Base-by-base conservation (phyloP, 2,113 vertebrate species). In the Grammomys dolichurus region DNA sequence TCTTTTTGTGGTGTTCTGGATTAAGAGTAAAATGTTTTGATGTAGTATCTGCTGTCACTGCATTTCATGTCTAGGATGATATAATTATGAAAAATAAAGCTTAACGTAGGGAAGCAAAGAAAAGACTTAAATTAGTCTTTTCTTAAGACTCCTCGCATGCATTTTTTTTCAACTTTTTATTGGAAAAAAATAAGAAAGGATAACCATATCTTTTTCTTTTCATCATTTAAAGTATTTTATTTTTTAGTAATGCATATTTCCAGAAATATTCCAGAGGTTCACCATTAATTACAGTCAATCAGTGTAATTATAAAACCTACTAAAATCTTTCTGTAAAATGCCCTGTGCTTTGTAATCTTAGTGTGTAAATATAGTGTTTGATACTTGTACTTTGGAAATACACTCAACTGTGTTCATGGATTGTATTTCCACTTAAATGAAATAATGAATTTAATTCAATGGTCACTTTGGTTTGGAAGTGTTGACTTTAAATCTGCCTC, bases 11-110 rank as follows among this genome's bases (percentile, higher is more conserved):
- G 63, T 94, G 6, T 67, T 96, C 96, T 95, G 36, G 24, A 94
- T 96, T 94, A 97, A 90, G 82, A 95, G 96, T 93, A 97, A 96
- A 96, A 97, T 97, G 95, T 96, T 97, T 97, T 97, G 95, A 98
- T 97, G 85, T 97, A 85, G 73, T 96, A 96, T 54, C 70, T 93
- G 13, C 86, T 96, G 96, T 96, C 95, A 97, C 16, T 95, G 82
- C 56, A 76, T 96, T 97, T 96, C 90, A 94, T 95, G 28, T 95
- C 92, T 97, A 80, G 89, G 56, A 97, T 96, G 90, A 95, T 87
- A 97, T 90, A 96, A 96, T 96, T 97, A 96, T 91, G 72, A 95
- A 97, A 97, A 97, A 90, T 95, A 97, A 97, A 97, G 22, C 90
- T 89, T 96, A 88, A 73, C 76, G 92, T 89, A 89, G 19, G 67